Evolutionary conservation across 2,797 vertebrate species (phyloP), one percentile per base, ranked within the genome.

Genomic region (Tolypeutes matacus): DNA sequence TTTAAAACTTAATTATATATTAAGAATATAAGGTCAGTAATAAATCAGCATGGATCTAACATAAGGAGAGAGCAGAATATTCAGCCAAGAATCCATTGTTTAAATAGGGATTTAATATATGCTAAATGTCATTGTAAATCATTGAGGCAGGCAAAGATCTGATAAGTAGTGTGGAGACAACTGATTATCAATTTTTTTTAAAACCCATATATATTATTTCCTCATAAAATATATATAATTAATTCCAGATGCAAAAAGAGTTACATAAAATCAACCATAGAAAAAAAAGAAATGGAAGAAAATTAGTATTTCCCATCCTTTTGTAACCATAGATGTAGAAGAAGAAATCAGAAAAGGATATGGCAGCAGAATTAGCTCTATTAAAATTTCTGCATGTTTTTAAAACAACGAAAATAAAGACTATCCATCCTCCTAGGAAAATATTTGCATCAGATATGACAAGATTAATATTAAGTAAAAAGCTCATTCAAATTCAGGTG

Each of bases 1-100:
- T 27, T 95, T 97, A 56, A 76, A 88, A 86, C 14, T 77, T 91
- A 76, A 87, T 4, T 73, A 23, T 78, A 18, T 84, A 25, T 62
- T 81, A 96, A 78, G 53, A 95, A 88, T 65, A 23, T 86, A 31
- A 78, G 25, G 4, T 81, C 53, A 81, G 0, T 84, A 75, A 70
- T 51, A 64, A 39, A 21, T 90, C n/a, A 51, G 4, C 27, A 15
- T 60, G n/a, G 36, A 42, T 88, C 36, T 82, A 12, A 76, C 36
- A 31, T 84, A 87, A 89, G 13, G 36, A 83, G 34, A 93, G 18
- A 17, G 29, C 31, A 51, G 51, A 94, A 70, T 91, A 64, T 29
- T 87, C 72, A 94, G 27, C 46, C 15, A 80, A 58, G 14, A 82
- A 53, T 90, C 53, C 31, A 51, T 49, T 93, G 90, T 87, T 92